These are phyloP conservation scores for Ellobium chinense DNA, from an alignment of 2,888 invertebrate genomes.

Conservation along the genomic window DNA sequence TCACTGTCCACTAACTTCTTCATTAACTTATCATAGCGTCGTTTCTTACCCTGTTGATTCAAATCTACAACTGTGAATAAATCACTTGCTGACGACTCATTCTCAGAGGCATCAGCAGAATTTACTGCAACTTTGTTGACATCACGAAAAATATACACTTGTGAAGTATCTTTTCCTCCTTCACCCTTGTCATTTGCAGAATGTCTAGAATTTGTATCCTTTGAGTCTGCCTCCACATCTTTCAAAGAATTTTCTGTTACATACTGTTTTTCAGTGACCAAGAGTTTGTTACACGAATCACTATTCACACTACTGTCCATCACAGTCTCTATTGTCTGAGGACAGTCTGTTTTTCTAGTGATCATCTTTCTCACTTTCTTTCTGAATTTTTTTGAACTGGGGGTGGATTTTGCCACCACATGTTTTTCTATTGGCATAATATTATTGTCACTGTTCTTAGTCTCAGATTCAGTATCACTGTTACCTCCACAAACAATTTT, in stretches of 20 bases:
- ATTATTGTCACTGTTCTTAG: not conserved
- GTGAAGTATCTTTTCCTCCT: not conserved
- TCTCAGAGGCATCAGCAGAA: not conserved
- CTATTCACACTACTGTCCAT: no score
- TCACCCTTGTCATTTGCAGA: not conserved
- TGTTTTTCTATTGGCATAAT: not conserved
- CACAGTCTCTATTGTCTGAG: no score
- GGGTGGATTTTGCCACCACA: no score
- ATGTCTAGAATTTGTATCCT: no score
- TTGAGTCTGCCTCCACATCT: not conserved
- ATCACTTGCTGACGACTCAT: not conserved
- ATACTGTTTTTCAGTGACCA: not conserved
- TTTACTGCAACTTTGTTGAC: conserved; percentile 24
- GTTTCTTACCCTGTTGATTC: conserved; percentile 25
- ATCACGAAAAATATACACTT: conserved; percentile 38
- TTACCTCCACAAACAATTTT: not conserved
- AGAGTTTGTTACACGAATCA: no score
- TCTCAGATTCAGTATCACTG: not conserved
- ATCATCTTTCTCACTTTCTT: not conserved
- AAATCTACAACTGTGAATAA: conserved; percentile 31
- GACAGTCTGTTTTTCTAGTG: no score
- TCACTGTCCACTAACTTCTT: conserved; percentile 40
- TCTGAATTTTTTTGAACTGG: not conserved
- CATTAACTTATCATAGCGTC: conserved; percentile 39
- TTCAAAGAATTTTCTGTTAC: not conserved